Conservation (phyloP, 2,797 vertebrate species). For the Valencia hispanica region DNA sequence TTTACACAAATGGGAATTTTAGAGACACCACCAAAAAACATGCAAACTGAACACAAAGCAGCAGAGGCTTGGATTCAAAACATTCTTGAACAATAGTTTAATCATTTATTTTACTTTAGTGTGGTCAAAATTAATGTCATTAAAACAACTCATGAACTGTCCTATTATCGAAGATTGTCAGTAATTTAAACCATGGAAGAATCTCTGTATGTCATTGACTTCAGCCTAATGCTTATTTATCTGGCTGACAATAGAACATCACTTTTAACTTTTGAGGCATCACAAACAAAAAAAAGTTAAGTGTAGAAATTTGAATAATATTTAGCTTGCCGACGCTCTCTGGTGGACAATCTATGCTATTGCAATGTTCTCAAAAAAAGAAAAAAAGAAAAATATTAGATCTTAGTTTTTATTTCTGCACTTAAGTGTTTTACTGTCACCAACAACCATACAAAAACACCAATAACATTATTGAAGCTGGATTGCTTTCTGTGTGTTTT, state of each 20-base stretch:
- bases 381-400: background rate
- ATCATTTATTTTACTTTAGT: background rate
- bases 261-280: background rate
- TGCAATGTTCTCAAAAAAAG: background rate
- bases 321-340: background rate
- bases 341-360: conserved; percentile 1
- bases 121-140: background rate
- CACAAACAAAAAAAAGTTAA: background rate
- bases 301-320: background rate
- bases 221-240: background rate
- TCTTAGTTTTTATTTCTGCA: background rate
- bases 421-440: background rate
- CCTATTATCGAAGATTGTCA: background rate
- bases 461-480: background rate
- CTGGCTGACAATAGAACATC: background rate
- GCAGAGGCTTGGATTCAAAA: background rate
- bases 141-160: background rate
- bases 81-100: background rate
- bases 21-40: background rate
- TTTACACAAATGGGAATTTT: background rate
- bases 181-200: background rate
- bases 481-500: background rate
- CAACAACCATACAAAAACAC: background rate
- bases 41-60: background rate
- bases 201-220: background rate